phyloP scores from a whole-genome alignment of 2,888 invertebrate genomes.

The Trachelus troglodyta region DNA sequence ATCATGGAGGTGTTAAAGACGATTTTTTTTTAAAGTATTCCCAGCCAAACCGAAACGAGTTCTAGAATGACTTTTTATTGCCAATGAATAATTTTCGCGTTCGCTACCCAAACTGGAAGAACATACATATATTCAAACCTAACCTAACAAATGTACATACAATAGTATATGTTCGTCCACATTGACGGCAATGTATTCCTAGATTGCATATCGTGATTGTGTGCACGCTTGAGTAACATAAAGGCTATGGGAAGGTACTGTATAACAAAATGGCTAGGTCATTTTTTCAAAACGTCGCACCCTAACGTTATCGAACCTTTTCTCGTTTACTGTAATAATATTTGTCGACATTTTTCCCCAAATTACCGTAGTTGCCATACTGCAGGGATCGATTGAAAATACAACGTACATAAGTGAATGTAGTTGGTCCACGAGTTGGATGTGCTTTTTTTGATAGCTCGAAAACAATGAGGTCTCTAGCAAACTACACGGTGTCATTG shows the following conservation, averaged over 20 bases:
- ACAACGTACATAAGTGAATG: neutral
- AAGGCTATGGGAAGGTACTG: neutral
- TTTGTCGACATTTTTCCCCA: neutral
- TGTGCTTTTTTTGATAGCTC: too few species aligned
- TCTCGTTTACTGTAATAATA: neutral
- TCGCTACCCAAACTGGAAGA: neutral
- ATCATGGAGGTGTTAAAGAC: neutral
- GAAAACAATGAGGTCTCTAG: too few species aligned
- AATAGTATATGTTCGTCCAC: neutral
- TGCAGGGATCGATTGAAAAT: neutral
- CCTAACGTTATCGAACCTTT: neutral
- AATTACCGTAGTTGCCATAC: neutral
- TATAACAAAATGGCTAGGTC: neutral
- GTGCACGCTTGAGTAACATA: conserved; percentile 34
- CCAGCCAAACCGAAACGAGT: neutral
- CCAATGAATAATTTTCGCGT: neutral
- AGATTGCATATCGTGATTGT: conserved; percentile 29
- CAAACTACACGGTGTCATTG: too few species aligned
- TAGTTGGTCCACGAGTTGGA: neutral
- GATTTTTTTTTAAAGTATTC: neutral
- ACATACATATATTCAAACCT: neutral
- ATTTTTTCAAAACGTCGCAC: neutral
- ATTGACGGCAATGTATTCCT: neutral
- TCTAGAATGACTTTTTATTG: neutral
- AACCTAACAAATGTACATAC: neutral